Conservation (phyloP, 2,888 invertebrate species). For the Oligia strigilis region DNA sequence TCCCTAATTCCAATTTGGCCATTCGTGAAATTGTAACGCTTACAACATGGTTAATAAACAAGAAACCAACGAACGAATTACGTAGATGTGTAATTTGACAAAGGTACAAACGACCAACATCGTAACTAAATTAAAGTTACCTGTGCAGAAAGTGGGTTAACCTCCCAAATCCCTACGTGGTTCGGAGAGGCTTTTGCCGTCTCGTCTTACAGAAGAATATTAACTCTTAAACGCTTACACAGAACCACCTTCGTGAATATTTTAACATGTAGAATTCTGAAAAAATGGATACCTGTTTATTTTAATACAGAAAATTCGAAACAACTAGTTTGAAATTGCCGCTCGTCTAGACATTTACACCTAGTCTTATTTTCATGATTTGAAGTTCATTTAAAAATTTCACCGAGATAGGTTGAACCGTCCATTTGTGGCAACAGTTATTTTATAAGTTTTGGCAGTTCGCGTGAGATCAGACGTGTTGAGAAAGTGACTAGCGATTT, state of each 20-base stretch:
- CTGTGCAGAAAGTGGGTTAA: constrained; percentile 68
- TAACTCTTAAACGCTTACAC: constrained; percentile 67
- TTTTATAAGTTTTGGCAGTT: constrained; percentile 40
- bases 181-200: constrained; percentile 61
- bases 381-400: constrained; percentile 6
- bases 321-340: not conserved
- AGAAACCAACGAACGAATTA: constrained; percentile 64
- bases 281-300: constrained; percentile 44
- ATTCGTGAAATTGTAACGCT: constrained; percentile 45
- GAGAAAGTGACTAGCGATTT: constrained; percentile 38
- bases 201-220: constrained; percentile 68
- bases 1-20: constrained; percentile 40
- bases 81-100: constrained; percentile 70
- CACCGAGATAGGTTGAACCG: constrained; percentile 27
- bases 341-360: constrained; percentile 3
- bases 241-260: constrained; percentile 63
- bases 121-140: constrained; percentile 72
- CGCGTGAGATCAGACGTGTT: constrained; percentile 25
- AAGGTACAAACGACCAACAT: constrained; percentile 69
- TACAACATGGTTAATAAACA: constrained; percentile 62
- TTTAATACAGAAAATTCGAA: constrained; percentile 26
- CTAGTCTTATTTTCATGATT: constrained; percentile 8
- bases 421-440: constrained; percentile 22
- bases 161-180: constrained; percentile 66
- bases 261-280: constrained; percentile 54